Percentiles rank a stretch among this genome's conserved stretches.
Conservation (phyloP, 2,113 vertebrate species). For the Cebidichthys violaceus region DNA sequence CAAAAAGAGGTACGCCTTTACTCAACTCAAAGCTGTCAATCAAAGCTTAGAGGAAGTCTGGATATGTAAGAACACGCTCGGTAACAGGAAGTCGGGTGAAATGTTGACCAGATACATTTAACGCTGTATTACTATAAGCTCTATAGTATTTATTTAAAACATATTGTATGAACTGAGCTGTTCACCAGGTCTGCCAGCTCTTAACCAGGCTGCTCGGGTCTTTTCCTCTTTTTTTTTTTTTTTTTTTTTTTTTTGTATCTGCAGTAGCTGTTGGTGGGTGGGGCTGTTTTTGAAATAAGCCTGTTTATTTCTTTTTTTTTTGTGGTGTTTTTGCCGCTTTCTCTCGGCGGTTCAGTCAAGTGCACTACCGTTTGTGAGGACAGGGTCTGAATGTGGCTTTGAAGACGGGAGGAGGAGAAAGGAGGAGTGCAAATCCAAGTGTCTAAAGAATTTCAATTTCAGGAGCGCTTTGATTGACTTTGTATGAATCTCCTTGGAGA, state of each 20-base stretch:
- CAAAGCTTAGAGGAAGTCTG: not conserved
- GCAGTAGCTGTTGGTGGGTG: not conserved
- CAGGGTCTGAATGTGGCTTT: constrained; percentile 53
- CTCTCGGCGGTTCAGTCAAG: constrained; percentile 40
- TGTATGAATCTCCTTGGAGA: constrained; percentile 15
- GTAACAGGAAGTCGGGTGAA: not conserved
- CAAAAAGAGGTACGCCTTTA: constrained; percentile 89
- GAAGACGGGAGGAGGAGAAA: constrained; percentile 51
- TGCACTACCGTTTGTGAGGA: constrained; percentile 48
- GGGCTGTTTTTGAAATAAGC: not conserved
- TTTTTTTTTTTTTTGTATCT: too few relatives aligned
- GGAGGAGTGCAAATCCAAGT: constrained; percentile 23
- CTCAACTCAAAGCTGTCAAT: not conserved
- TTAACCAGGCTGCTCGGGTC: not conserved
- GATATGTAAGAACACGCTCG: not conserved
- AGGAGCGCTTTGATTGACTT: constrained; percentile 23
- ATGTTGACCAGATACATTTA: not conserved
- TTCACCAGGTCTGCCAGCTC: not conserved
- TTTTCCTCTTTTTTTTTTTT: not conserved
- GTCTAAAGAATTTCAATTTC: constrained; percentile 29
- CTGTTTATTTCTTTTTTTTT: constrained; percentile 32
- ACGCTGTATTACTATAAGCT: not conserved
- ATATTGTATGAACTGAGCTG: not conserved
- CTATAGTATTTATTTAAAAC: not conserved
- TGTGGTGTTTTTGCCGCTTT: constrained; percentile 20